Base-by-base conservation (phyloP, 2,888 invertebrate species). In the Orchestes rusci region DNA sequence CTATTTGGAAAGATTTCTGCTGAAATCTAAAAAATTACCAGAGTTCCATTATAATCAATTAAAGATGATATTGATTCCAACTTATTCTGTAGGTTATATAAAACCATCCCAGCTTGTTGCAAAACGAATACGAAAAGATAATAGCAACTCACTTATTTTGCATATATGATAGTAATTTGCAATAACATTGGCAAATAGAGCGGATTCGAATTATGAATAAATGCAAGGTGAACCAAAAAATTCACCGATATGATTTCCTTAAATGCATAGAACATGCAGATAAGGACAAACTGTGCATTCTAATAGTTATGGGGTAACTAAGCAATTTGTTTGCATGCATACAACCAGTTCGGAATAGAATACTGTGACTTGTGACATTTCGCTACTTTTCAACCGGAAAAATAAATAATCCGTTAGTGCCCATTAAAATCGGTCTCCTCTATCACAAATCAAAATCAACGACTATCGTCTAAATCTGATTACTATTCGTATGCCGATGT, bases 121-220 rank as follows among this genome's bases (percentile, higher is more conserved):
- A n/a, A n/a, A n/a, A n/a, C n/a, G n/a, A n/a, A n/a, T n/a, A n/a
- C n/a, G n/a, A n/a, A n/a, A n/a, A n/a, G n/a, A n/a, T n/a, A n/a
- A n/a, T n/a, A n/a, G n/a, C n/a, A n/a, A n/a, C n/a, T n/a, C n/a
- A n/a, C n/a, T n/a, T n/a, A n/a, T n/a, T n/a, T n/a, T n/a, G n/a
- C n/a, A n/a, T n/a, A n/a, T n/a, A 29, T 43, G 43, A 42, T 38
- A 43, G 38, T 47, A 47, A 47, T 47, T 47, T 36, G 39, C 43
- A 5, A 23, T 27, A 43, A 39, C 32, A 36, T 23, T 39, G 28
- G 28, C 47, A 43, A 47, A 43, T 47, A 43, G 39, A 43, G 47
- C 47, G 47, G 28, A n/a, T n/a, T 35, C 43, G 39, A 47, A 39
- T 39, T 38, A 43, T 43, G 34, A 42, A 42, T 47, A 43, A 47